phyloP scores from a whole-genome alignment of 2,888 invertebrate species.

The Tachina lurida region DNA sequence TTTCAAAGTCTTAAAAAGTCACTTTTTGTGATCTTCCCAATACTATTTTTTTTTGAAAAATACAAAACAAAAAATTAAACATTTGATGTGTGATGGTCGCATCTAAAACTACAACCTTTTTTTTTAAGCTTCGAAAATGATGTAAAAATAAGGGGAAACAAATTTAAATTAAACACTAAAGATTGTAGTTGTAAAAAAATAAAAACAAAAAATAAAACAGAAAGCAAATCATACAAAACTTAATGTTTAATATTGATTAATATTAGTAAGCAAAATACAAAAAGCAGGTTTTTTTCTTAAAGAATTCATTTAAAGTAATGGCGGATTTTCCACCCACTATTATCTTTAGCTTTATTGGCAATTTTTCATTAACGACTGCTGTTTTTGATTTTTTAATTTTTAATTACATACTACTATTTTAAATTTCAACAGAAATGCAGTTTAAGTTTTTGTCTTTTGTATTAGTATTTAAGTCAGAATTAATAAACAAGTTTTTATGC shows the following conservation, averaged over 20 bases:
- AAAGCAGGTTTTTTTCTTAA: constrained; percentile 62
- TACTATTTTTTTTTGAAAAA: constrained; percentile 70
- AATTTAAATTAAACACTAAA: constrained; percentile 62
- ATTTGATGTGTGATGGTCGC: constrained; percentile 80
- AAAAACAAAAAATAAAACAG: neutral
- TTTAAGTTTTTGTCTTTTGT: constrained; percentile 28
- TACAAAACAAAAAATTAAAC: constrained; percentile 39
- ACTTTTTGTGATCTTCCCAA: constrained; percentile 50
- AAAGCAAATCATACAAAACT: constrained; percentile 28
- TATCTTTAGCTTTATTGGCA: constrained; percentile 58
- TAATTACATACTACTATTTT: neutral
- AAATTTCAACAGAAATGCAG: constrained; percentile 25
- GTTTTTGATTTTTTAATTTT: constrained; percentile 14
- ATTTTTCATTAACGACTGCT: constrained; percentile 37
- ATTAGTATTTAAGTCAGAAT: constrained; percentile 46
- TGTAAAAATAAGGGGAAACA: constrained; percentile 58
- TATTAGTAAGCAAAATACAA: constrained; percentile 41
- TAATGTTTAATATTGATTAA: constrained; percentile 49
- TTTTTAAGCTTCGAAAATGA: constrained; percentile 62
- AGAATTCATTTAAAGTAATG: constrained; percentile 58
- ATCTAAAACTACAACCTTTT: constrained; percentile 81
- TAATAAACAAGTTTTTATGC: constrained; percentile 50
- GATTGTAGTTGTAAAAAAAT: constrained; percentile 46
- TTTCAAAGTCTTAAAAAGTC: constrained; percentile 10
- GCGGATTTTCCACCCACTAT: constrained; percentile 61